Base-by-base conservation (phyloP, 2,113 vertebrate genomes). In the Anolis sagrei region DNA sequence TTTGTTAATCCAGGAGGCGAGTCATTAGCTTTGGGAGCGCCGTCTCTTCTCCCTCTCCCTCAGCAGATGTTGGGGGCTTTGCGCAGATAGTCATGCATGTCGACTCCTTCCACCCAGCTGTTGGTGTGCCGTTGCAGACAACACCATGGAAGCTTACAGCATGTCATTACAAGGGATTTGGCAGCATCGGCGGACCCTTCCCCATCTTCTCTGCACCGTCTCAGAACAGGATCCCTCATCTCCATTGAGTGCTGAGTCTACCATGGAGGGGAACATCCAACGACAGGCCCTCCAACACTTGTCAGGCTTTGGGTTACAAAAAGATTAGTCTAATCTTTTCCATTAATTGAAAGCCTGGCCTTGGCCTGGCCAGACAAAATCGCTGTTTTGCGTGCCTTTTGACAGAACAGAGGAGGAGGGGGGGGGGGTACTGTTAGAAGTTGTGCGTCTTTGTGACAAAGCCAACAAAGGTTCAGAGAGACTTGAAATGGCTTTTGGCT, bases 291-390 rank as follows among this genome's bases (percentile, higher is more conserved):
- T 32, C 1, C 1, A 84, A 78, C 75, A 76, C 78, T 62, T 82
- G 5, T 0, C 0, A 84, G 86, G 78, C 76, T 48, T 81, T 8
- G 39, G 36, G 48, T 82, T 82, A 88, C 44, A 51, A 58, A 76
- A 66, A 79, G 87, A 91, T 91, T 90, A 89, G 87, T 64, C 91
- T 89, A 81, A 93, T 84, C 81, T 88, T 81, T 84, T 86, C 39
- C 85, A 87, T 93, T 90, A 90, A 36, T 64, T 80, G 68, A 76
- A 88, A 91, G 84, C 85, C 85, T 77, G n/a, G 84, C 91, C 86
- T 91, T 89, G 70, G 83, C 34, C 74, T 58, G 70, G 11, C 34
- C 14, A 58, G 70, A 25, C 72, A n/a, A 68, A 25, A 68, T 13
- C 19, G 83, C 2, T 4, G 0, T 79, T 84, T 11, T 66, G 36